Evolutionary conservation across 2,113 vertebrate species (phyloP).

Genomic region (Proterorhinus semilunaris): DNA sequence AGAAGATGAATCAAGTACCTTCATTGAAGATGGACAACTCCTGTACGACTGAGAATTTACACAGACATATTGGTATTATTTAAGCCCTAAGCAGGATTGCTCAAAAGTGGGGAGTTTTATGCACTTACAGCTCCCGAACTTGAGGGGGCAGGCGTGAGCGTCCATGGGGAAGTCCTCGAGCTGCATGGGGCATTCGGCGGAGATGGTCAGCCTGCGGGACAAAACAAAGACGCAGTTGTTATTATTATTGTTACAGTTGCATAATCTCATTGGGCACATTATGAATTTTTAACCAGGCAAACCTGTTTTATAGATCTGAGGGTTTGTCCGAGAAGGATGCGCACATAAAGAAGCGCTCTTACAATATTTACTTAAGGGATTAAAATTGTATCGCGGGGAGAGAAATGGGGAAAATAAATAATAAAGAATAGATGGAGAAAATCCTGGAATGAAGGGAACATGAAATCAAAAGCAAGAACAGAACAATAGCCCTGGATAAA

Average conservation of each 20-base stretch:
- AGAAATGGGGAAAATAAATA: not conserved
- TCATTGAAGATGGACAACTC: too few species aligned
- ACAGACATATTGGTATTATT: too few species aligned
- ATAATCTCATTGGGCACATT: not conserved
- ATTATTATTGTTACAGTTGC: not conserved
- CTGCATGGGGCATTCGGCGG: slow-evolving; percentile 94
- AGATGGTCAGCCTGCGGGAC: slow-evolving; percentile 86
- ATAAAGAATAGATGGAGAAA: slow-evolving; percentile 1
- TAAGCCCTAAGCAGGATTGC: too few species aligned
- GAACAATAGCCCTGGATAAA: not conserved
- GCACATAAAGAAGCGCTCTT: not conserved
- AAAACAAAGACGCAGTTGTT: not conserved
- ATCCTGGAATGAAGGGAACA: not conserved
- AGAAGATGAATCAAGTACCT: too few species aligned
- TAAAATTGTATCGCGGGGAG: not conserved
- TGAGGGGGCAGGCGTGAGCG: slow-evolving; percentile 88
- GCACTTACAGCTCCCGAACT: slow-evolving; percentile 94
- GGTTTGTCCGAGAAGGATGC: not conserved
- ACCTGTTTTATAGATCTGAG: slow-evolving; percentile 1
- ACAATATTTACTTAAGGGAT: not conserved
- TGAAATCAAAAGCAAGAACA: not conserved
- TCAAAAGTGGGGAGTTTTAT: not conserved
- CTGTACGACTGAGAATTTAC: too few species aligned
- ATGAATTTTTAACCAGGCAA: not conserved
- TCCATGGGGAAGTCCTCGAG: slow-evolving; percentile 97